Base-by-base conservation (phyloP, 1,140 invertebrate species). In the Drosophila azteca region DNA sequence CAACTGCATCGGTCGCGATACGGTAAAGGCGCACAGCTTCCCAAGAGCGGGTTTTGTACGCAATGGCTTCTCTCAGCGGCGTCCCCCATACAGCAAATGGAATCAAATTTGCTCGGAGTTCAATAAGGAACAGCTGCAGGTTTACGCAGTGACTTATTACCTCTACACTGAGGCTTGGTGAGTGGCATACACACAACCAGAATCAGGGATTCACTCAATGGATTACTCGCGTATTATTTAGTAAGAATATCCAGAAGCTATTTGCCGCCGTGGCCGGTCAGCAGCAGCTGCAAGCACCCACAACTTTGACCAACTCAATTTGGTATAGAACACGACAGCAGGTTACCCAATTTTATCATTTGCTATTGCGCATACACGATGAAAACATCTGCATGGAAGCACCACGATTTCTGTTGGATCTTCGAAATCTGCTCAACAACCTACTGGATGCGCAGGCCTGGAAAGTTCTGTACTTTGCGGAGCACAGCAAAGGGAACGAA, bases 401-500 rank as follows among this genome's bases (percentile, higher is more conserved):
- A 1, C 13, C 13, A 1, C 20, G 11, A 1, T 65, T 35, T 4
- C 15, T 58, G 0, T 35, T 59, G 13, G 54, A 66, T 24, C 3
- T 75, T 29, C 70, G 60, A 0, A 43, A 54, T 0, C 29, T 75
- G 39, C 51, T 91, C 3, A 91, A 90, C 58, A 74, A 65, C 22
- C 71, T 66, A 26, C 51, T 82, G 50, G 79, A 83, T 29, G 51
- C 60, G 15, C 79, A 75, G 1, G 50, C 65, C 2, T 91, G 81
- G 88, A 84, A 87, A 24, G 24, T 75, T 9, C 50, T 91, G 1
- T 90, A 90, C 46, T 90, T 90, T 51, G 90, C 87, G 4, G 89
- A 87, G 54, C 73, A 85, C 39, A 69, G 54, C 69, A 91, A 91
- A 26, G 90, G 90, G 0, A 91, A 91, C 51, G 88, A 91, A 15